Evolutionary conservation across 2,113 vertebrate genomes (phyloP).

Genomic region (Hymenochirus boettgeri): DNA sequence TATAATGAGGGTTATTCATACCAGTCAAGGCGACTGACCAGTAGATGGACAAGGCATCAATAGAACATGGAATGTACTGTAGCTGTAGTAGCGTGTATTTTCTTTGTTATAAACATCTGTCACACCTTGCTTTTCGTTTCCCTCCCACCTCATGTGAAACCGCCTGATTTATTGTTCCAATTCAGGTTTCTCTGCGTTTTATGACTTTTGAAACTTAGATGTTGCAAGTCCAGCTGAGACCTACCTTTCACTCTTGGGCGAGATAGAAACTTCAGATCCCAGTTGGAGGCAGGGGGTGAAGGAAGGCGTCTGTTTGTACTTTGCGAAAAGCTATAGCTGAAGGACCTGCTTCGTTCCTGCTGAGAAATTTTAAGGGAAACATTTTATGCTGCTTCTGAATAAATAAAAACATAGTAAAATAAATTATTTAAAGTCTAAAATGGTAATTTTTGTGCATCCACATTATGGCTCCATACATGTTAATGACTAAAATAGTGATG

Average conservation of each 20-base stretch:
- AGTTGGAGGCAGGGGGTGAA: not conserved
- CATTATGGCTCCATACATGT: no score
- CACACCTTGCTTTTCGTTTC: not conserved
- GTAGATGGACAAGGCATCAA: no score
- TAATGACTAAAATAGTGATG: no score
- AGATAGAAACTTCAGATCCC: not conserved
- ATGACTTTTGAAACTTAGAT: not conserved
- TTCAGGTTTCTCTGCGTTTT: not conserved
- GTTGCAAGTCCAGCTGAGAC: not conserved
- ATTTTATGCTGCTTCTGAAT: no score
- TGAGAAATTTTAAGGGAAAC: no score
- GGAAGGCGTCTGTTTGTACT: not conserved
- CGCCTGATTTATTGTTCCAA: not conserved
- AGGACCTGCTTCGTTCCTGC: not conserved
- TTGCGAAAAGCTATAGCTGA: not conserved
- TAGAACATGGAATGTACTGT: no score
- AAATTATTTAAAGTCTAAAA: no score
- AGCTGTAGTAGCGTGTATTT: no score
- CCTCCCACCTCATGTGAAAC: not conserved
- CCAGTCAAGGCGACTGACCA: no score
- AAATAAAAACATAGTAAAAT: no score
- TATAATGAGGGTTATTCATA: no score
- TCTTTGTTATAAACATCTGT: not conserved
- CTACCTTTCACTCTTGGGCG: not conserved
- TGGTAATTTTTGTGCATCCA: no score